Base-by-base conservation (phyloP, 2,113 vertebrate species). In the Gorsachius goisagi region DNA sequence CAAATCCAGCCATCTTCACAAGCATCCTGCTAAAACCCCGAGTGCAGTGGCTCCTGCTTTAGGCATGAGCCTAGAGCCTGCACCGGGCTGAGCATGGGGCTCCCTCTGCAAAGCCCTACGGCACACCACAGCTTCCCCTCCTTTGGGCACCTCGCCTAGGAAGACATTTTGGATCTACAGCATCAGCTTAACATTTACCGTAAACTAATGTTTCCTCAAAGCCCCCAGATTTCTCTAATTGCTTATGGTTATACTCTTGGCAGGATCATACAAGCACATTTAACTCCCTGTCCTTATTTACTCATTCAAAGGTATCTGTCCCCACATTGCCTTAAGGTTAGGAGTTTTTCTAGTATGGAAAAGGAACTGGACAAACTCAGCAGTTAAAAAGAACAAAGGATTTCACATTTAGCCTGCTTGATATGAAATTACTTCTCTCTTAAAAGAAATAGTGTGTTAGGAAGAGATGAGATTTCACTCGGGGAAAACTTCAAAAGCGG, bases 21-120 rank as follows among this genome's bases (percentile, higher is more conserved):
- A 28, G 28, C 1, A 0, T 5, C 23, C 52, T 11, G 7, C 30
- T 52, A 56, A 91, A 79, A n/a, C 13, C 37, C 32, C 1, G 2
- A 21, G 16, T 4, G n/a, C 55, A 58, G 76, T 0, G 0, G 8
- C 1, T 4, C 14, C 63, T n/a, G 17, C 52, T 27, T 37, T 18
- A 62, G 59, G 21, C 23, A 33, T 1, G 0, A 67, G 24, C 33
- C 47, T 3, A 0, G 8, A 85, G 33, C 49, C 33, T 5, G 2
- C 47, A 22, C 4, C 0, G 0, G 11, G n/a, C 16, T 5, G 12
- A 53, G 47, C 41, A 5, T 0, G 0, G 47, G n/a, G 33, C 35
- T 56, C 45, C 16, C 24, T 72, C 68, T 21, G 33, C 44, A 83
- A 76, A 86, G 58, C 18, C 21, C 45, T 32, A 13, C 1, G 1